phyloP scores from a whole-genome alignment of 2,797 vertebrate species.

The Pseudochaenichthys georgianus region DNA sequence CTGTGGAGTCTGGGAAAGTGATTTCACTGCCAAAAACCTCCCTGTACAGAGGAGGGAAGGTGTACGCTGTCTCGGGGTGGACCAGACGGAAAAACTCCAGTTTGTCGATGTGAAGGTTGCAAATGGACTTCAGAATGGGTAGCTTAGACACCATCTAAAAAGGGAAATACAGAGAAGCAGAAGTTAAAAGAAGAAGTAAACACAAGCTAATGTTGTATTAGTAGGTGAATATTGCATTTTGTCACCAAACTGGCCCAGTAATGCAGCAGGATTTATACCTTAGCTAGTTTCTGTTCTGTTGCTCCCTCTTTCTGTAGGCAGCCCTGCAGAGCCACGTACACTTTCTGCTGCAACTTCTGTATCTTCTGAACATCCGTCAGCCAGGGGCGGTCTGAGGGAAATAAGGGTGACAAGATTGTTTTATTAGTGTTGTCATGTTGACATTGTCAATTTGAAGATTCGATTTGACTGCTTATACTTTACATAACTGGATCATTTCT shows the following conservation, averaged over 20 bases:
- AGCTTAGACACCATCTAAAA: constrained; percentile 92
- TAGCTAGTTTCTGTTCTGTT: constrained; percentile 90
- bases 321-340: constrained; percentile 90
- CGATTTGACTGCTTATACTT: not conserved
- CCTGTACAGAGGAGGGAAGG: constrained; percentile 91
- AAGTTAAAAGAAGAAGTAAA: constrained; percentile 12
- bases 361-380: constrained; percentile 90
- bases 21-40: constrained; percentile 93
- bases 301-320: constrained; percentile 89
- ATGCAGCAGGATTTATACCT: constrained; percentile 77
- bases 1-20: constrained; percentile 89
- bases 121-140: constrained; percentile 92
- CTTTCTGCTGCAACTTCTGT: constrained; percentile 92
- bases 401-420: constrained; percentile 2
- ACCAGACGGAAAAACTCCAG: constrained; percentile 93
- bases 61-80: constrained; percentile 90
- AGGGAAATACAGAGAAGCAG: constrained; percentile 9
- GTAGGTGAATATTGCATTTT: not conserved
- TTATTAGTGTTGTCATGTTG: not conserved
- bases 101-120: constrained; percentile 94
- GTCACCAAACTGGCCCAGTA: not conserved
- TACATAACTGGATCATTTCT: not conserved
- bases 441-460: not conserved
- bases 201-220: not conserved
- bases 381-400: constrained; percentile 88